phyloP scores from a whole-genome alignment of 2,888 invertebrate genomes.

The Caenorhabditis panamensis region DNA sequence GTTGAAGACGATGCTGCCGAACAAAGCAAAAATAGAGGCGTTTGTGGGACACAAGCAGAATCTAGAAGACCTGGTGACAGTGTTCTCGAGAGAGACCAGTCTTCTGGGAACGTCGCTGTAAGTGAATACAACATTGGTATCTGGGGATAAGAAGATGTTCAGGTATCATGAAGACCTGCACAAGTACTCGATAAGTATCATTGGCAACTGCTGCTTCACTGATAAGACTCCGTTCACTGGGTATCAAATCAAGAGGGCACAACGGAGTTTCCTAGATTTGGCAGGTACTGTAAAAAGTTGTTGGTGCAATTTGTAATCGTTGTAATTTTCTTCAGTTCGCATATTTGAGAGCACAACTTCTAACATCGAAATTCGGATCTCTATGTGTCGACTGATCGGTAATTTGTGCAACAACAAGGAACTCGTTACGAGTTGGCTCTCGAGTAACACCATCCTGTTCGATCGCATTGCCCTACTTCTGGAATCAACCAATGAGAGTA shows the following conservation, averaged over 20 bases:
- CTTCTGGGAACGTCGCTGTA: conserved; percentile 47
- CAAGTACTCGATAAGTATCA: conserved; percentile 57
- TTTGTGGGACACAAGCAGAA: conserved; percentile 45
- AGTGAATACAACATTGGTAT: conserved; percentile 20
- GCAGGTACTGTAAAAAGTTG: conserved; percentile 37
- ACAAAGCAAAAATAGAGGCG: conserved; percentile 24
- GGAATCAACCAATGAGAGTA: conserved; percentile 49
- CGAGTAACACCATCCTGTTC: conserved; percentile 60
- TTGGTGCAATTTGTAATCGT: conserved; percentile 2
- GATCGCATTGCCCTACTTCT: conserved; percentile 65
- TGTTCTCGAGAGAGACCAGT: conserved; percentile 49
- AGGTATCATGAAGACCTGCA: conserved; percentile 52
- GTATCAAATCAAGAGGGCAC: conserved; percentile 33
- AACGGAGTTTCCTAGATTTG: conserved; percentile 43
- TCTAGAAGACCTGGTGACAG: conserved; percentile 39
- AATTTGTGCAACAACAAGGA: conserved; percentile 75
- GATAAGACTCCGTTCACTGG: conserved; percentile 36
- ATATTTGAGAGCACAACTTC: conserved; percentile 67
- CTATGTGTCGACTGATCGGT: conserved; percentile 70
- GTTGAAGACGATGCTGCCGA: conserved; percentile 44
- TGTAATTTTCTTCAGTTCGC: conserved; percentile 51
- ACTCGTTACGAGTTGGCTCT: conserved; percentile 65
- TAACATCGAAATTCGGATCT: conserved; percentile 55
- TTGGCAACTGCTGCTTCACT: conserved; percentile 52
- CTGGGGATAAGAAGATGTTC: conserved; percentile 5